Base-by-base conservation (phyloP, 2,888 invertebrate species). In the Mythimna vitellina region DNA sequence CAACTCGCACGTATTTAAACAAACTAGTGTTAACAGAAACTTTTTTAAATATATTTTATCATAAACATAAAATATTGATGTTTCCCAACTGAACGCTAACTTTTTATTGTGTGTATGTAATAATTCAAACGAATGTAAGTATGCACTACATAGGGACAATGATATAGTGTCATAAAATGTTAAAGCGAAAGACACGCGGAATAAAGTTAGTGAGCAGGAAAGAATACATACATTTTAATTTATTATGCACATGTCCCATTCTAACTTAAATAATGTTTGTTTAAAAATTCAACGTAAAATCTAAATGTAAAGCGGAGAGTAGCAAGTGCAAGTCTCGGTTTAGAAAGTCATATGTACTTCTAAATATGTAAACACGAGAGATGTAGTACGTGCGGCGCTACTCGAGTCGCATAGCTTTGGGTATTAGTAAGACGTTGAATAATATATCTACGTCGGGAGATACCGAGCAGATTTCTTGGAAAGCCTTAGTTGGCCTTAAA, bases 401-500 rank as follows among this genome's bases (percentile, higher is more conserved):
- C 63, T 65, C 51, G 51, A 78, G 61, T 73, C 70, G 76, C 78
- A 81, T 83, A 74, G 78, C 84, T 76, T 74, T 65, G 76, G 73
- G 80, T 72, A 84, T 81, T 80, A 76, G 73, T 78, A 71, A 81
- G 78, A 82, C 75, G 70, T 85, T 83, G 76, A 86, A 86, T 81
- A 81, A 86, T 86, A 87, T 84, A 86, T 80, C 82, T 86, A 88
- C 81, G 77, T 82, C 69, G 83, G 73, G 84, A 86, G 86, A 89
- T 90, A 85, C 84, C 85, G 80, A 86, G 87, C 83, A 90, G 90
- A 90, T 91, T 91, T 88, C 89, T 88, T 85, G 84, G 88, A 87
- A 88, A 91, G 92, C 89, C 91, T 89, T 92, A 92, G 91, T 92
- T 93, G 92, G 92, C 90, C 91, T 93, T 92, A 93, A 94, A 93